Evolutionary conservation across 2,797 vertebrate genomes (phyloP), one percentile per base, ranked within the genome.

Genomic region (Rhynchonycteris naso): DNA sequence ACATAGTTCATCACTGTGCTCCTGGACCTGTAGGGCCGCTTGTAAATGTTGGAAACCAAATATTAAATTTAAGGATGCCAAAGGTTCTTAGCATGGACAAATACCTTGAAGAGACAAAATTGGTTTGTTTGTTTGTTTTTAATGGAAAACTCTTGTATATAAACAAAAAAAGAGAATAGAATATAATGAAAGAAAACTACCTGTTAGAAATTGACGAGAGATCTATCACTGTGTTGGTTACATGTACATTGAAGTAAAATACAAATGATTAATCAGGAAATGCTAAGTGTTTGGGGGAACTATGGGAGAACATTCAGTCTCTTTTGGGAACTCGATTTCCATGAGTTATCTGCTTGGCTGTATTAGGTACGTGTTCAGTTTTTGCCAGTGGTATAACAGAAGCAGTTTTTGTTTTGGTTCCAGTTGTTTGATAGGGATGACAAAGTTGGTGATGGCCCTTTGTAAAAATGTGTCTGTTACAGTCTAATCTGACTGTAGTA

Each of bases 1-100:
- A 15, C 26, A 0, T 11, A 4, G 47, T 24, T 1, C 24, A 1
- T n/a, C 21, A 7, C 30, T 5, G 0, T 21, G 15, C 19, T 0
- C 7, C 30, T 68, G 4, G 22, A 33, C 68, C 35, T 18, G 4
- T 3, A 2, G 22, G 81, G 22, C 50, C 2, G 2, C 65, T 90
- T 12, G 24, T 5, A 56, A 26, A 16, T 4, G 0, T 16, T 16
- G 33, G 30, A 74, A 56, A 28, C 5, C 4, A 4, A 30, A 5
- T n/a, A 5, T 24, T 50, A 18, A 71, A 52, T 52, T 82, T 22
- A 35, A 33, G 54, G 35, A 26, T 50, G 2, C 56, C 24, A 11
- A 7, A 87, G 3, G 4, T 75, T 71, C 83, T 91, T 74, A 22
- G 26, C 19, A 19, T 26, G 38, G 63, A 35, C 12, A n/a, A 9